Percentiles rank a stretch among this genome's conserved stretches.
These are phyloP conservation scores for Diadumene lineata DNA, from an alignment of 92 coral and sea anemone species.

Conservation along the genomic window DNA sequence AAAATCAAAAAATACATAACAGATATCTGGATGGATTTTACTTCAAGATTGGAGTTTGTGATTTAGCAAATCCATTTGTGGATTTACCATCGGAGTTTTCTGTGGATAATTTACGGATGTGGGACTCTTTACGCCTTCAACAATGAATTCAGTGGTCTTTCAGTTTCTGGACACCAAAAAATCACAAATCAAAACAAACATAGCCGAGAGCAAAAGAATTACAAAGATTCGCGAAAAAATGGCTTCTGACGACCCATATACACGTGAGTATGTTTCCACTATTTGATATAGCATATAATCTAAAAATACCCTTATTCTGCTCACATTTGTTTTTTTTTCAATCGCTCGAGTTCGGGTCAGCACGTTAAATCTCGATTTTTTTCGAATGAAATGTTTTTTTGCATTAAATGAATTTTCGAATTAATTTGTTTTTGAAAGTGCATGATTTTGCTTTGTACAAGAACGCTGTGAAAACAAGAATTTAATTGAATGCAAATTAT, in stretches of 20 bases:
- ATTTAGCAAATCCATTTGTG: background rate
- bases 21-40: background rate
- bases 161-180: constrained; percentile 54
- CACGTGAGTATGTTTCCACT: constrained; percentile 8
- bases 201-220: constrained; percentile 17
- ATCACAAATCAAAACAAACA: constrained; percentile 38
- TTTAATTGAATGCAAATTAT: background rate
- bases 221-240: constrained; percentile 25
- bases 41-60: background rate
- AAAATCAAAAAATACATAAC: no score
- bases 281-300: no score
- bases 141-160: constrained; percentile 54
- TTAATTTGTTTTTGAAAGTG: background rate
- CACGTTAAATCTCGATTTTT: background rate
- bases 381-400: background rate
- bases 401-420: background rate
- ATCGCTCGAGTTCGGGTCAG: no score
- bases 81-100: background rate
- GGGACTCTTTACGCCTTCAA: background rate
- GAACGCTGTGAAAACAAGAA: background rate
- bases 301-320: no score
- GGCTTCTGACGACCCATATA: constrained; percentile 25
- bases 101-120: constrained; percentile 5
- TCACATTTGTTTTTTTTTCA: no score
- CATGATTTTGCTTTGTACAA: background rate